These are phyloP conservation scores for Bambusicola thoracicus DNA, from an alignment of 2,113 vertebrate genomes.

Conservation along the genomic window DNA sequence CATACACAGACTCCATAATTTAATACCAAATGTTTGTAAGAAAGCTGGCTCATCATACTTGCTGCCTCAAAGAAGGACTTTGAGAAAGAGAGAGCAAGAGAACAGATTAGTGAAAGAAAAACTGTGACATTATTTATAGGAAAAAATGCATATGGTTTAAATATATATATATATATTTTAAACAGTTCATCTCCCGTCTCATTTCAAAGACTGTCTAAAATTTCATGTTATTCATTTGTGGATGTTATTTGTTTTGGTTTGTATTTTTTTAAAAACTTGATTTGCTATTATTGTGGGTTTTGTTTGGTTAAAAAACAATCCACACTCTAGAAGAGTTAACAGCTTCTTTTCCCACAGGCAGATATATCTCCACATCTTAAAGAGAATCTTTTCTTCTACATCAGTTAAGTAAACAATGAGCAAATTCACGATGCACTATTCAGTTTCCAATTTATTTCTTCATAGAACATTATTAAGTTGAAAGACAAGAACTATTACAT, in stretches of 20 bases:
- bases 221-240: background rate
- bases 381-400: background rate
- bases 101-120: background rate
- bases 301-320: background rate
- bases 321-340: background rate
- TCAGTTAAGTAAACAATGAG: background rate
- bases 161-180: background rate
- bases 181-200: background rate
- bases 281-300: background rate
- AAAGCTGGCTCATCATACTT: conserved; percentile 99
- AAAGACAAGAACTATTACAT: background rate
- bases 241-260: background rate
- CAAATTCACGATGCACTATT: background rate
- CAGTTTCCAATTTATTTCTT: background rate
- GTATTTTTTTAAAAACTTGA: background rate
- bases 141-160: too few species aligned
- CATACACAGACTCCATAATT: conserved; percentile 96
- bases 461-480: background rate
- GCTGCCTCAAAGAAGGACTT: conserved; percentile 99
- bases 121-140: background rate
- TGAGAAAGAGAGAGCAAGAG: background rate
- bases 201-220: background rate
- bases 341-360: background rate
- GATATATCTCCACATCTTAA: background rate
- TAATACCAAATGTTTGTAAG: conserved; percentile 94